Evolutionary conservation across 2,797 vertebrate genomes (phyloP), one percentile per base, ranked within the genome.

Genomic region (Anguilla megastoma): DNA sequence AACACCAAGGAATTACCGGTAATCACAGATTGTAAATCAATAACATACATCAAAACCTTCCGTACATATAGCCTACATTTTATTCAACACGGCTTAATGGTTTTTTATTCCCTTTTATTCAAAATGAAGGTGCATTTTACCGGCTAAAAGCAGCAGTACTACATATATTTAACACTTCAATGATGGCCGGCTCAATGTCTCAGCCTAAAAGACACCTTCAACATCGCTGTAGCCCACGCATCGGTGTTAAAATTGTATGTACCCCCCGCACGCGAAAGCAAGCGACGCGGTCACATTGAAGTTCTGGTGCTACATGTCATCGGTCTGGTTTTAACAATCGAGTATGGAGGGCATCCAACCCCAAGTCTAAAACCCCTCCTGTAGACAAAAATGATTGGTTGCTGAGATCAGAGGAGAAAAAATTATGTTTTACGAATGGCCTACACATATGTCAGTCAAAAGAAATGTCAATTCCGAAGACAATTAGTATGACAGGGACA

Each of bases 371-470:
- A 95, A 95, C 93, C 95, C 95, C 93, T 94, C 95, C 89, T 95
- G 94, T 94, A 94, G 94, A 94, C 94, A 92, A 92, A 93, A 87
- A 93, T 93, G 95, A 96, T 96, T 95, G 96, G 95, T 90, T 90
- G 90, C 88, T 92, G 90, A 91, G 89, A 92, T 89, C 91, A 92
- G 56, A 66, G 80, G 92, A 90, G 89, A 90, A 85, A 89, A 91
- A 33, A 84, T 84, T 56, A 54, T 84, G n/a, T 84, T 84, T 56
- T 91, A 89, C 92, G 93, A 96, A 94, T 95, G 95, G 95, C 94
- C 94, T 90, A 92, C 3, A 90, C 36, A 87, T 90, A 85, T 95
- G 96, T 95, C 95, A 95, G 90, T 96, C 95, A 95, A 89, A 92
- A 88, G 88, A 91, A 90, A 91, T 92, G 94, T 94, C 94, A 95